Evolutionary conservation across 2,113 vertebrate genomes (phyloP).

Genomic region (Micronisus gabar): DNA sequence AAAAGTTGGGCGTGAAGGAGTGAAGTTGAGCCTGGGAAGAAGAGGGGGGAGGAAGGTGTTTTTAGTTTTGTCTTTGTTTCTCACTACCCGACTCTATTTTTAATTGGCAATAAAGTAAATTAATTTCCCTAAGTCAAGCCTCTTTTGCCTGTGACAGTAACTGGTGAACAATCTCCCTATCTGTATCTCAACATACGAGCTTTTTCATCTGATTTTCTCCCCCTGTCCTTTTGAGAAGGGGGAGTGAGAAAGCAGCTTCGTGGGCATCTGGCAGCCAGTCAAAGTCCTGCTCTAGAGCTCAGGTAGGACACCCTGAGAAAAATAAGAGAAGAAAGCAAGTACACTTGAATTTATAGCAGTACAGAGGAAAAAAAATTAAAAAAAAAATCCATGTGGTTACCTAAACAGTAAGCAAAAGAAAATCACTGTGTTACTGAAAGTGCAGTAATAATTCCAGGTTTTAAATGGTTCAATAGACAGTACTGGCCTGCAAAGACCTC

Average conservation of each 20-base stretch:
- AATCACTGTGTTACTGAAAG: not conserved
- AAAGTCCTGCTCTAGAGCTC: not conserved
- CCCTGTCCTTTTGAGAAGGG: not conserved
- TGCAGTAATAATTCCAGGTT: not conserved
- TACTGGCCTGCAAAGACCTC: not conserved
- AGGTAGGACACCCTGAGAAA: not conserved
- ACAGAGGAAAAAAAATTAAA: not conserved
- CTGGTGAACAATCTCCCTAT: not conserved
- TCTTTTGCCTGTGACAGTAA: not conserved
- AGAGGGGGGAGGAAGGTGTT: accelerated
- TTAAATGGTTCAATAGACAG: not conserved
- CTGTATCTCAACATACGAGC: not conserved
- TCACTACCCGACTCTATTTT: not conserved
- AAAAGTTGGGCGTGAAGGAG: not conserved
- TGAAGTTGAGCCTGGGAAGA: not conserved
- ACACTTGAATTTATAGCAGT: not conserved
- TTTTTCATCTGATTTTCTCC: not conserved
- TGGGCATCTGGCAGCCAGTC: not conserved
- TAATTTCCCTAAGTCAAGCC: not conserved
- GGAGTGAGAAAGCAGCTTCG: not conserved
- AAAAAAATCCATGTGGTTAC: not conserved
- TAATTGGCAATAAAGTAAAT: not conserved
- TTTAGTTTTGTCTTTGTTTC: not conserved
- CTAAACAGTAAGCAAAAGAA: not conserved
- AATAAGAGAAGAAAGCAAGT: not conserved